These are phyloP conservation scores for Seira musarum DNA, from an alignment of 2,888 invertebrate genomes.

Conservation along the genomic window DNA sequence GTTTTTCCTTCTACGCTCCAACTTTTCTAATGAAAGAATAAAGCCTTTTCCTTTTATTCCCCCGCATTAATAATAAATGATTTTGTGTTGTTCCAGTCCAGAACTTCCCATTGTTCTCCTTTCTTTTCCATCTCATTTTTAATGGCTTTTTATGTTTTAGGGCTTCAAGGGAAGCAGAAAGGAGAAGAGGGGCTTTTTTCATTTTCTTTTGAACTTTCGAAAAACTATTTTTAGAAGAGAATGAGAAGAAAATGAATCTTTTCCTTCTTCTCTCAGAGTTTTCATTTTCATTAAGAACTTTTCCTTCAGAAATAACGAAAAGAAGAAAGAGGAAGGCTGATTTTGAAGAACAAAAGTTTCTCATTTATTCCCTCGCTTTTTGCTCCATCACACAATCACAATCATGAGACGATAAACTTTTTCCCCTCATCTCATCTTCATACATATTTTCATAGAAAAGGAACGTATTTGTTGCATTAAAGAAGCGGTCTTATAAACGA, in stretches of 20 bases:
- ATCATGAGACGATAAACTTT: too few species aligned
- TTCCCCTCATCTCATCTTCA: slow-evolving; percentile 47
- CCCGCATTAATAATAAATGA: background rate
- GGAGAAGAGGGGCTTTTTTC: slow-evolving; percentile 1
- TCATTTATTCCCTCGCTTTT: slow-evolving; percentile 53
- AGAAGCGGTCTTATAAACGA: too few species aligned
- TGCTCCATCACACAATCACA: background rate
- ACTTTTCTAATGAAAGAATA: slow-evolving; percentile 46
- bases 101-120: slow-evolving; percentile 18
- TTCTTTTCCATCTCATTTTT: background rate
- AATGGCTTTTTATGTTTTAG: background rate
- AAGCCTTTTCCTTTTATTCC: slow-evolving; percentile 8
- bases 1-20: too few species aligned
- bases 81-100: slow-evolving; percentile 1
- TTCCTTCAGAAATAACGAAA: too few species aligned
- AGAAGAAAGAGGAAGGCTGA: background rate
- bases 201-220: background rate
- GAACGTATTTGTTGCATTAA: too few species aligned
- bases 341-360: slow-evolving; percentile 53
- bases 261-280: background rate
- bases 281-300: slow-evolving; percentile 38
- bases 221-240: background rate
- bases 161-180: background rate
- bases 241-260: slow-evolving; percentile 27
- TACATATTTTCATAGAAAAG: slow-evolving; percentile 57